These are phyloP conservation scores for Pantherophis alleghaniensis DNA, from an alignment of 2,797 vertebrate genomes.

Conservation along the genomic window DNA sequence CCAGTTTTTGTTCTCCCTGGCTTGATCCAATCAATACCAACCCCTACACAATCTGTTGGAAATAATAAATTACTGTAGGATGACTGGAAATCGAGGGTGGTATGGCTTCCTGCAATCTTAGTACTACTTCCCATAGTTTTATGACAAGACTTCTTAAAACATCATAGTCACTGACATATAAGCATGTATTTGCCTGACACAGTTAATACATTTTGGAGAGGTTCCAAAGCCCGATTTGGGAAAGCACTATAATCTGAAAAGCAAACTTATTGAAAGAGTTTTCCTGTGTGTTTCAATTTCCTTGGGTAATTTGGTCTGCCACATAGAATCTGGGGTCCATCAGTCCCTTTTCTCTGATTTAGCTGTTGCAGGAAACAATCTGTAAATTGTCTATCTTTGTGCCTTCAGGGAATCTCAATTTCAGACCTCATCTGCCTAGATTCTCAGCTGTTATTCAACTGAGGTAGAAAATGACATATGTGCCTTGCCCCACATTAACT, in stretches of 20 bases:
- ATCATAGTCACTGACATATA: conserved; percentile 1
- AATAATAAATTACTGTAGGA: conserved; percentile 28
- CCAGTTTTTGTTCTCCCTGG: not conserved
- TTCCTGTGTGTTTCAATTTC: not conserved
- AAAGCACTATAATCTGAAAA: not conserved
- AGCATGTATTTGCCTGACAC: not conserved
- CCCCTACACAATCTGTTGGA: not conserved
- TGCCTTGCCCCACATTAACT: not conserved
- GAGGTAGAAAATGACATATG: not conserved
- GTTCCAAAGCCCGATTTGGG: not conserved
- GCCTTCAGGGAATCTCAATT: not conserved
- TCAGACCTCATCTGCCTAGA: not conserved
- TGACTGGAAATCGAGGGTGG: conserved; percentile 8
- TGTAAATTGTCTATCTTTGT: not conserved
- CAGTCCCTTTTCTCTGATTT: not conserved
- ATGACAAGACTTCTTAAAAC: not conserved
- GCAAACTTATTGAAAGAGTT: not conserved
- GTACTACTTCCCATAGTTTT: not conserved
- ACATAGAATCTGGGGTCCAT: not conserved
- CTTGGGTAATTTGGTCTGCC: not conserved
- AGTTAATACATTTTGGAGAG: not conserved
- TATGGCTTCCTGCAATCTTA: not conserved
- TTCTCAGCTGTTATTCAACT: not conserved
- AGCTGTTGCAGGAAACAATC: not conserved
- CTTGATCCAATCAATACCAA: conserved; percentile 5